Evolutionary conservation across 2,113 vertebrate species (phyloP).

Genomic region (Rhineura floridana): DNA sequence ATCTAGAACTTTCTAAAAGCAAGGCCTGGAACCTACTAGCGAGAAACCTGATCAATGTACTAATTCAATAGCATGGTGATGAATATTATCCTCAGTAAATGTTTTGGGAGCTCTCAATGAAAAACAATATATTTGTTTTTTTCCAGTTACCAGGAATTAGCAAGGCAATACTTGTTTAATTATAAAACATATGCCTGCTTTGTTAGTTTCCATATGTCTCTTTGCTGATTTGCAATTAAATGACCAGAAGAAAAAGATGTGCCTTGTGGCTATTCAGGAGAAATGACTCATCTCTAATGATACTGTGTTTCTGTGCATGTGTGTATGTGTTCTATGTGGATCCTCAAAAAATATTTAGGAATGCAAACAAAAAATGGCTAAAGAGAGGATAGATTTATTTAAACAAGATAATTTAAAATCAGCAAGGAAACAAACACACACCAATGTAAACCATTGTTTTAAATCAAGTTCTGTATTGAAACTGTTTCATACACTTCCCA

Average conservation of each 20-base stretch:
- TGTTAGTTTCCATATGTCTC: conserved; percentile 63
- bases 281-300: conserved; percentile 61
- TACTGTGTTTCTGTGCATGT: neutral
- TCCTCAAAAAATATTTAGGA: neutral
- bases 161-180: conserved; percentile 65
- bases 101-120: conserved; percentile 43
- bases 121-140: conserved; percentile 66
- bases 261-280: conserved; percentile 51
- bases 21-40: neutral
- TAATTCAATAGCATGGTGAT: neutral
- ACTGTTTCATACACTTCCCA: neutral
- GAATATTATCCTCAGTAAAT: conserved; percentile 44
- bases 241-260: conserved; percentile 67
- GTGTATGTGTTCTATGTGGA: neutral
- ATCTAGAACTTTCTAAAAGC: neutral
- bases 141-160: conserved; percentile 67
- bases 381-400: neutral
- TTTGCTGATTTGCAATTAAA: conserved; percentile 67
- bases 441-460: neutral
- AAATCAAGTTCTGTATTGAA: neutral
- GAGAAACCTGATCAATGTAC: too few relatives aligned
- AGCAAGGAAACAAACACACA: neutral
- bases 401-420: neutral
- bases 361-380: neutral
- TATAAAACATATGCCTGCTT: conserved; percentile 67